phyloP scores from a whole-genome alignment of 2,797 vertebrate genomes.

The Lagorchestes hirsutus region DNA sequence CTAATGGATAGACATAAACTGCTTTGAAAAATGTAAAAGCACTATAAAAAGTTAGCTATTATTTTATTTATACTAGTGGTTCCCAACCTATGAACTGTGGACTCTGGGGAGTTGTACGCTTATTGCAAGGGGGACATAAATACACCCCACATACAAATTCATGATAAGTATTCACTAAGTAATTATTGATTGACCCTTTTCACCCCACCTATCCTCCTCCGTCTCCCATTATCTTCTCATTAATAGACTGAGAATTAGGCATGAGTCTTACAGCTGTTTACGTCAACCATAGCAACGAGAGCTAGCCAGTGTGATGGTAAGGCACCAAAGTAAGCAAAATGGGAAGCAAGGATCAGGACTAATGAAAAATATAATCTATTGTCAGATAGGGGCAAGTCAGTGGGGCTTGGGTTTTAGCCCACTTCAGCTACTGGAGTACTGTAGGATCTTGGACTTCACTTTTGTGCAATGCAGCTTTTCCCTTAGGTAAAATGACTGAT shows the following conservation, averaged over 20 bases:
- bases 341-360: not conserved
- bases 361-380: not conserved
- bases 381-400: not conserved
- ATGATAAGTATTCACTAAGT: not conserved
- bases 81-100: not conserved
- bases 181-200: not conserved
- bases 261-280: not conserved
- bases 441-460: fast-evolving
- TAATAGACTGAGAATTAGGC: not conserved
- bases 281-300: conserved; percentile 12
- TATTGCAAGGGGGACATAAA: not conserved
- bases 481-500: not conserved
- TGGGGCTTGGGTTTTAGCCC: not conserved
- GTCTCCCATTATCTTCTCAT: not conserved
- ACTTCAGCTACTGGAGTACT: conserved; percentile 16
- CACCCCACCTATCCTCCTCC: not conserved
- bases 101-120: not conserved
- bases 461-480: not conserved
- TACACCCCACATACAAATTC: not conserved
- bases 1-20: not conserved
- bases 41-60: not conserved
- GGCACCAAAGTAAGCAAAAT: not conserved
- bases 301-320: not conserved
- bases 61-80: not conserved
- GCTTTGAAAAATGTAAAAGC: not conserved